Base-by-base conservation (phyloP, 2,113 vertebrate species). In the Erythrolamprus reginae region DNA sequence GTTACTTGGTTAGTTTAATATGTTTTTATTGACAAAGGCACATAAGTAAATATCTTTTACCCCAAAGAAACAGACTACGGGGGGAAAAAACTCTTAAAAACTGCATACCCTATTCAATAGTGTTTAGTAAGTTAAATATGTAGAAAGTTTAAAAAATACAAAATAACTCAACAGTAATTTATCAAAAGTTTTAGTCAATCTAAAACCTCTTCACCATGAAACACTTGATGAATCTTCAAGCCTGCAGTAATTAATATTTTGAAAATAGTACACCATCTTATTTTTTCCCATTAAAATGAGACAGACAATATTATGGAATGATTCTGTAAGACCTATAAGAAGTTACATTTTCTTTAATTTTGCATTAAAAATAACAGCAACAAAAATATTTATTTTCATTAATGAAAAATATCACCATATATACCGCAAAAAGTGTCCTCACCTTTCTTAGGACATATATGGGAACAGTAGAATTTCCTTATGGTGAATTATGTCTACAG, bases 1-100 rank as follows among this genome's bases (percentile, higher is more conserved):
- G 70, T 94, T 87, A 89, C 58, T 52, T 96, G 50, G 92, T 48
- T 47, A 15, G 65, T 65, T 65, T 21, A 10, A n/a, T 70, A 55
- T 2, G 77, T 0, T 38, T 13, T 84, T 92, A 89, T 89, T 42
- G 3, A n/a, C 87, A 56, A 93, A 48, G 55, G 26, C 33, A 23
- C 5, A 42, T 1, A 51, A 61, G 86, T 70, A 70, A 33, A 33
- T 70, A 77, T 77, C 33, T 38, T 38, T 77, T 77, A 19, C 21
- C 33, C 33, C 33, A 38, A 38, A 77, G 65, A 77, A 77, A 77
- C 6, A 38, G 65, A 77, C 1, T 77, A 77, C n/a, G n/a, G n/a
- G n/a, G n/a, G n/a, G n/a, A 77, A 77, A 58, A 70, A 33, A 77
- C 26, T 61, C 4, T 33, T 38, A 38, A 70, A 38, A 70, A n/a